Evolutionary conservation across 2,888 invertebrate species (phyloP), one percentile per base, ranked within the genome.

Genomic region (Abscondita cerata): DNA sequence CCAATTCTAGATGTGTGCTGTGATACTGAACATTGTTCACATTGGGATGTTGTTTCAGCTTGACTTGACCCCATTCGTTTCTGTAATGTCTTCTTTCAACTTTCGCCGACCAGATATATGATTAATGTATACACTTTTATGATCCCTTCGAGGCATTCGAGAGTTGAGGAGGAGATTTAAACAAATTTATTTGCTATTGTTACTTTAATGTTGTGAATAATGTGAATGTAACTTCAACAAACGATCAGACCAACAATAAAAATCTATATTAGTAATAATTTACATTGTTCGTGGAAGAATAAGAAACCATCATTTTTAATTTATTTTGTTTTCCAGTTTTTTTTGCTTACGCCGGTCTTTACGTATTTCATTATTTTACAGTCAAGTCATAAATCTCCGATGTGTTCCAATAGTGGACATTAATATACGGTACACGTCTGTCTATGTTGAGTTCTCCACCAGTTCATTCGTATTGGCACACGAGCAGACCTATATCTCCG

Each of bases 1-100:
- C 83, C 83, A 82, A 83, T 83, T 83, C 81, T 81, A 83, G 83
- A 84, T 84, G 83, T 83, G 82, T 83, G 83, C 81, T 76, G 75
- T 76, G 78, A 78, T 78, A 79, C 73, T 65, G 64, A 61, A 65
- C 65, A 61, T 52, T 66, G 63, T 62, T 64, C 60, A 63, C 58
- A 59, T 65, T 52, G 54, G 57, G 61, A 77, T 79, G 79, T 79
- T 80, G 78, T 81, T 80, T 79, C 78, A 75, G 78, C 79, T 76
- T 75, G 78, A 78, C 76, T 78, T 79, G 79, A 75, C 80, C 81
- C 79, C 80, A 80, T 81, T 80, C 77, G 77, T 80, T 80, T 76
- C 75, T 73, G 75, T 80, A 79, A 80, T 79, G 78, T 80, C 80
- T 80, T 80, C 80, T 80, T 80, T 80, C 76, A 77, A 79, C 78